Percentiles rank a stretch among this genome's conserved stretches.
Conservation (phyloP, 2,797 vertebrate species). For the Bradypus variegatus region DNA sequence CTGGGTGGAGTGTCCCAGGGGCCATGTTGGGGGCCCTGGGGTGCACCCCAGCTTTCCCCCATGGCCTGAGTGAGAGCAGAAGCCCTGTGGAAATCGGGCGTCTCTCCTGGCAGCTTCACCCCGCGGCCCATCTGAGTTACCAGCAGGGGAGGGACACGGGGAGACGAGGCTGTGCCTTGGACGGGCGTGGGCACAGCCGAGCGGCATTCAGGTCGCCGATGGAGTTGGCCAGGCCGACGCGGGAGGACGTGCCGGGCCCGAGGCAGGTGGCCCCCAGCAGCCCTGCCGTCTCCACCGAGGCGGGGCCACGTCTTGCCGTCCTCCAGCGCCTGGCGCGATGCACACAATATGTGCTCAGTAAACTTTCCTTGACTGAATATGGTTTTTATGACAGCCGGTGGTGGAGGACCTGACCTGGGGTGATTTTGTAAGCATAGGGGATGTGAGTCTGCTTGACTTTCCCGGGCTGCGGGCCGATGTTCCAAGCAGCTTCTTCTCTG, state of each 20-base stretch:
- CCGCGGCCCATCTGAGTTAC: not conserved
- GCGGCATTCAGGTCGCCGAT: too few species aligned
- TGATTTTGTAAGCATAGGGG: fast-evolving
- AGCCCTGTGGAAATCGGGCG: fast-evolving
- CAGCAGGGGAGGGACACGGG: too few species aligned
- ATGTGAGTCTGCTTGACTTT: fast-evolving
- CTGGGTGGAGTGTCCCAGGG: not conserved
- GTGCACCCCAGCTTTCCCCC: not conserved
- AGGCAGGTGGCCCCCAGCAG: too few species aligned
- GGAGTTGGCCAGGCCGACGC: too few species aligned
- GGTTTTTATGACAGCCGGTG: not conserved
- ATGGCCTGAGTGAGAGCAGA: not conserved
- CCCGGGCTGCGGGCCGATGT: not conserved
- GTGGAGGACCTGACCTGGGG: fast-evolving
- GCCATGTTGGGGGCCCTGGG: too few species aligned
- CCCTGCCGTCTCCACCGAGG: too few species aligned
- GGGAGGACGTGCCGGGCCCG: too few species aligned
- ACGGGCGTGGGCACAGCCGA: too few species aligned
- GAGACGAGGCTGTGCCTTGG: too few species aligned
- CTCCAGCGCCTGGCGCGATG: too few species aligned
- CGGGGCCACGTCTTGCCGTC: too few species aligned
- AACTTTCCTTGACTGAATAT: not conserved
- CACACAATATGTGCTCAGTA: fast-evolving
- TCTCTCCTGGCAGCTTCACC: not conserved
- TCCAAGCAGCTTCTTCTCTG: not conserved